phyloP scores from a whole-genome alignment of 2,797 vertebrate species.

The Sebastes hopkinsi region DNA sequence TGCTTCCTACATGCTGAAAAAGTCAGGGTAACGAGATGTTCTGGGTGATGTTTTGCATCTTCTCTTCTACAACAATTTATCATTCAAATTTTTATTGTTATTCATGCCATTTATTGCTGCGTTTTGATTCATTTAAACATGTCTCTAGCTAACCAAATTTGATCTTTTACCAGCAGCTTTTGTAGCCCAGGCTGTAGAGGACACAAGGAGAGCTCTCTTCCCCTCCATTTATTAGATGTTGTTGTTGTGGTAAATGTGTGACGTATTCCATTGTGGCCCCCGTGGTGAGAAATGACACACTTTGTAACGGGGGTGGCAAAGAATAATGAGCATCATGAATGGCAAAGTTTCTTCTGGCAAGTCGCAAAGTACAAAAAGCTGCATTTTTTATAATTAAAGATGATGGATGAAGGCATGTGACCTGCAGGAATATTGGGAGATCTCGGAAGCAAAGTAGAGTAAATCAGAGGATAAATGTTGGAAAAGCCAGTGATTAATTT shows the following conservation, averaged over 20 bases:
- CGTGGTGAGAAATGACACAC: constrained; percentile 79
- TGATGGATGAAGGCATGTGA: constrained; percentile 3
- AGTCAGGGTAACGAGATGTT: constrained; percentile 17
- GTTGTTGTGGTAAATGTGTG: constrained; percentile 72
- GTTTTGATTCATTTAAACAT: constrained; percentile 6
- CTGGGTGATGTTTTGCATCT: constrained; percentile 9
- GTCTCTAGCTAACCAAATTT: constrained; percentile 64
- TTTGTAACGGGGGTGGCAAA: constrained; percentile 35
- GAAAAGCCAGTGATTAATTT: constrained; percentile 32
- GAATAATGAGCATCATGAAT: constrained; percentile 35
- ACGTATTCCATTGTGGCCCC: constrained; percentile 70
- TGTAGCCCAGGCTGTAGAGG: constrained; percentile 70
- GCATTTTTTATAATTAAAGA: not conserved
- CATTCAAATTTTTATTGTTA: not conserved
- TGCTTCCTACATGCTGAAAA: constrained; percentile 19
- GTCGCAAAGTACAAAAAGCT: not conserved
- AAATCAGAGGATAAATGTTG: constrained; percentile 16
- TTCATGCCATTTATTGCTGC: not conserved
- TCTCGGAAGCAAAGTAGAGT: not conserved
- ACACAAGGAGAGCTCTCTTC: constrained; percentile 76
- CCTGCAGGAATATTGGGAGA: not conserved
- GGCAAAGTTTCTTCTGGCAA: not conserved
- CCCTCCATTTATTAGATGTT: constrained; percentile 67
- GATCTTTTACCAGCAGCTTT: constrained; percentile 74
- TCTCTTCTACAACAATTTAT: constrained; percentile 18